Percentiles rank a stretch among this genome's conserved stretches.
Evolutionary conservation across 2,888 invertebrate genomes (phyloP).

Genomic region (Drosophila borborema): DNA sequence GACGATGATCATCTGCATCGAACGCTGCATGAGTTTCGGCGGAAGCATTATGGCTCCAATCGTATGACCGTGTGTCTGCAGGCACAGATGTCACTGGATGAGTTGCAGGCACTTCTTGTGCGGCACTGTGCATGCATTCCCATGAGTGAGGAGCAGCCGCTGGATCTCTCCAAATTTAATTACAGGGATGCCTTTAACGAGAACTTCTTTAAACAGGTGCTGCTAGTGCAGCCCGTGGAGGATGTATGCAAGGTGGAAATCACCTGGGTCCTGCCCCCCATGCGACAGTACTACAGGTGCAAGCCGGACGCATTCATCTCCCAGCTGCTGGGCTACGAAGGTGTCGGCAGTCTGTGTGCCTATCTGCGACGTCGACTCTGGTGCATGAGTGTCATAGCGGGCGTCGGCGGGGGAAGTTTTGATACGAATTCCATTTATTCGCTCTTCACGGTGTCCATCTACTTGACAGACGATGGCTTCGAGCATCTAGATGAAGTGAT

Average conservation of each 20-base stretch:
- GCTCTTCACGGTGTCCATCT: conserved; percentile 89
- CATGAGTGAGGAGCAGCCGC: conserved; percentile 87
- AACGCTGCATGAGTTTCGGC: conserved; percentile 90
- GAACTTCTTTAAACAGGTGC: conserved; percentile 83
- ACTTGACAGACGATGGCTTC: conserved; percentile 92
- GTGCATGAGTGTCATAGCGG: conserved; percentile 91
- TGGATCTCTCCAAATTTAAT: conserved; percentile 87
- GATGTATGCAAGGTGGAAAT: conserved; percentile 89
- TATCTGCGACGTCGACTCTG: conserved; percentile 90
- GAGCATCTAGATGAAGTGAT: conserved; percentile 90
- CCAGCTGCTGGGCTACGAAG: conserved; percentile 93
- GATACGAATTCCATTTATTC: conserved; percentile 93
- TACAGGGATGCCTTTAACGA: conserved; percentile 79
- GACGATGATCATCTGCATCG: conserved; percentile 89
- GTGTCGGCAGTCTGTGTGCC: conserved; percentile 92
- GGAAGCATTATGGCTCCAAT: conserved; percentile 93
- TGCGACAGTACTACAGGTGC: conserved; percentile 76
- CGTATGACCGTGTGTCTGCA: conserved; percentile 95
- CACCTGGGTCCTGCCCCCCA: conserved; percentile 83
- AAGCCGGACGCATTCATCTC: conserved; percentile 89
- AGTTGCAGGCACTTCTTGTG: conserved; percentile 82
- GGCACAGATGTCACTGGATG: conserved; percentile 85
- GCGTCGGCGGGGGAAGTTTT: conserved; percentile 90
- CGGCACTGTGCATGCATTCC: conserved; percentile 90
- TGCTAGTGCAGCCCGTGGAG: conserved; percentile 91